A percentile compares a stretch with the other conserved stretches of the same genome.
phyloP scores from a whole-genome alignment of 64 coral and sea anemone species.

The Astreopora myriophthalma region DNA sequence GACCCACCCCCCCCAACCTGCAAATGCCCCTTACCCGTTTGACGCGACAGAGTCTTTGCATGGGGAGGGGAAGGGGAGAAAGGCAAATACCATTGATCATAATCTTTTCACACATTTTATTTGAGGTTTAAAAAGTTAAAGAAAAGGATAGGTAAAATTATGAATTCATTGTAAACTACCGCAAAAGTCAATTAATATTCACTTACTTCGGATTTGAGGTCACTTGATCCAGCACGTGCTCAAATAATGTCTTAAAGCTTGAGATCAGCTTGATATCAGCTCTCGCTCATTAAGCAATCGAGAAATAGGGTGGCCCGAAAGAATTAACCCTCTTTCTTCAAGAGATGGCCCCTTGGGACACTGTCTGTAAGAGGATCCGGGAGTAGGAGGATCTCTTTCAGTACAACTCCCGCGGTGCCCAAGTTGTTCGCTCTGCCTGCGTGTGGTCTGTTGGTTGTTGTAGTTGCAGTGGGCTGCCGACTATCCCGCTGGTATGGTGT shows the following conservation, averaged over 20 bases:
- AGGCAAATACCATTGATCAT: too few relatives aligned
- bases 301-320: background rate
- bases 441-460: background rate
- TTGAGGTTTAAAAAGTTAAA: too few relatives aligned
- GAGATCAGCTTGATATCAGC: background rate
- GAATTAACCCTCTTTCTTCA: background rate
- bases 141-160: too few relatives aligned
- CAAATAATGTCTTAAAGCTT: background rate
- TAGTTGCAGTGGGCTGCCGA: background rate
- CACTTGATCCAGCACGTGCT: background rate
- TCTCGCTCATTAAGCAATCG: background rate
- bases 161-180: too few relatives aligned
- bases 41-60: too few relatives aligned
- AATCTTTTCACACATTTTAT: too few relatives aligned
- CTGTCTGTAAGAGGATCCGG: background rate
- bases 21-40: too few relatives aligned
- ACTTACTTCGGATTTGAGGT: background rate
- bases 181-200: background rate
- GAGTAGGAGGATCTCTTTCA: background rate
- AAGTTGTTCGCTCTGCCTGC: background rate
- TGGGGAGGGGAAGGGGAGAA: too few relatives aligned
- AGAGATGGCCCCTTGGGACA: background rate
- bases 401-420: background rate
- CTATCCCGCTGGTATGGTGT: background rate
- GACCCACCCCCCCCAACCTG: too few relatives aligned